A percentile compares a stretch with the other conserved stretches of the same genome.
phyloP scores from a whole-genome alignment of 2,797 vertebrate species.

The Eutrigla gurnardus region DNA sequence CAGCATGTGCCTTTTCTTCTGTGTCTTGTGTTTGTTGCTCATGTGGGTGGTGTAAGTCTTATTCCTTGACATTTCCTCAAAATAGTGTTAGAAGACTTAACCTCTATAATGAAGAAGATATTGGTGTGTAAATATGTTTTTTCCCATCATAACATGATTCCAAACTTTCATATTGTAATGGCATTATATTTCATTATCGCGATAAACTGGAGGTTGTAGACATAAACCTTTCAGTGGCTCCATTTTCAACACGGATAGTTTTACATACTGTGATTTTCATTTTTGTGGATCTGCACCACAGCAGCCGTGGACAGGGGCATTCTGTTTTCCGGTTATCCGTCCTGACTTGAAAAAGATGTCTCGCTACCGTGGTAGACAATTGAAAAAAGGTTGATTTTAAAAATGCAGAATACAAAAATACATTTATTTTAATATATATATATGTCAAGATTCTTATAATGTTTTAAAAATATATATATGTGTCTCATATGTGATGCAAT shows the following conservation, averaged over 20 bases:
- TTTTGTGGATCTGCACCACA: background rate
- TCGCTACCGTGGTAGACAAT: too few species aligned
- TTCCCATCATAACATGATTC: slow-evolving; percentile 15
- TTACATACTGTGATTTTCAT: background rate
- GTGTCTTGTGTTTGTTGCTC: background rate
- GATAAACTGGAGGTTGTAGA: slow-evolving; percentile 5
- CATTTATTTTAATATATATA: too few species aligned
- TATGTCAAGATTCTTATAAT: too few species aligned
- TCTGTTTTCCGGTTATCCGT: too few species aligned
- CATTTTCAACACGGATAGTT: background rate
- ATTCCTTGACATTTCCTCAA: slow-evolving; percentile 41
- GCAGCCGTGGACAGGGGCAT: too few species aligned
- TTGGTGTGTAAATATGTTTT: slow-evolving; percentile 8
- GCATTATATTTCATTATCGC: slow-evolving; percentile 41
- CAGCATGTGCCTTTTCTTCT: background rate
- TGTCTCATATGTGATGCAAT: too few species aligned
- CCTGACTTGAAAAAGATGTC: too few species aligned
- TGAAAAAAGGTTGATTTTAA: too few species aligned
- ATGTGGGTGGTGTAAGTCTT: slow-evolving; percentile 4
- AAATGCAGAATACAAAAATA: too few species aligned
- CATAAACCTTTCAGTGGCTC: background rate
- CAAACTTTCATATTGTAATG: slow-evolving; percentile 40
- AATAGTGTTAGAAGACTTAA: slow-evolving; percentile 21
- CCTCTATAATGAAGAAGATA: background rate
- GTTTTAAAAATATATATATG: too few species aligned